phyloP scores from a whole-genome alignment of 2,888 invertebrate genomes.

The Pseudococcus jackbeardsleyi region DNA sequence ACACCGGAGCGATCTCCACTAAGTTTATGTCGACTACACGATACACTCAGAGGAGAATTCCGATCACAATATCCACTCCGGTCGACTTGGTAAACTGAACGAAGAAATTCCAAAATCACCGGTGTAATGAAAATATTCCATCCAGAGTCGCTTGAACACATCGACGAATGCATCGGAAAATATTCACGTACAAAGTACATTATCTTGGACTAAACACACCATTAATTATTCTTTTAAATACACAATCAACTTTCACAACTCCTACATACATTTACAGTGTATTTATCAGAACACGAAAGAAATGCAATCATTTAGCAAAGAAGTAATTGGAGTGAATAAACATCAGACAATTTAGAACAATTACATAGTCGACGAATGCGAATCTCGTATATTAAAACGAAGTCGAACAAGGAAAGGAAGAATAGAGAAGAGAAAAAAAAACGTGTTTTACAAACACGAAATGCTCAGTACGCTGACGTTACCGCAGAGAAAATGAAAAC shows the following conservation, averaged over 20 bases:
- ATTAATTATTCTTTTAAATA: slow-evolving; percentile 53
- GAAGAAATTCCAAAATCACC: background rate
- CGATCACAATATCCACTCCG: background rate
- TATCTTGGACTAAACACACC: slow-evolving; percentile 4
- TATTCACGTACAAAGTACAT: slow-evolving; percentile 4
- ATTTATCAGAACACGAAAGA: slow-evolving; percentile 53
- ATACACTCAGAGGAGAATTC: background rate
- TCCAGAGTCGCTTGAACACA: background rate
- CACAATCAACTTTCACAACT: slow-evolving; percentile 48
- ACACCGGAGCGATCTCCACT: no score
- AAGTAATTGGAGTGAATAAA: slow-evolving; percentile 59
- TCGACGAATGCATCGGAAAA: slow-evolving; percentile 14
- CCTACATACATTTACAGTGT: slow-evolving; percentile 23
- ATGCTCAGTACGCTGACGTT: background rate
- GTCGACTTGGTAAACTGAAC: background rate
- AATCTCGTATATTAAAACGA: slow-evolving; percentile 16
- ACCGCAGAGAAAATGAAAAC: slow-evolving; percentile 10
- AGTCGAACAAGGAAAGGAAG: background rate
- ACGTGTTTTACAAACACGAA: slow-evolving; percentile 1
- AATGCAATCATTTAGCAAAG: slow-evolving; percentile 44
- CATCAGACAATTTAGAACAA: slow-evolving; percentile 31
- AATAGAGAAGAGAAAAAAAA: background rate
- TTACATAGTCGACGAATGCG: slow-evolving; percentile 27
- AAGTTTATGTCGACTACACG: no score
- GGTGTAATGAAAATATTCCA: background rate